phyloP scores from a whole-genome alignment of 2,113 vertebrate genomes.

The Platycercus adscitus region DNA sequence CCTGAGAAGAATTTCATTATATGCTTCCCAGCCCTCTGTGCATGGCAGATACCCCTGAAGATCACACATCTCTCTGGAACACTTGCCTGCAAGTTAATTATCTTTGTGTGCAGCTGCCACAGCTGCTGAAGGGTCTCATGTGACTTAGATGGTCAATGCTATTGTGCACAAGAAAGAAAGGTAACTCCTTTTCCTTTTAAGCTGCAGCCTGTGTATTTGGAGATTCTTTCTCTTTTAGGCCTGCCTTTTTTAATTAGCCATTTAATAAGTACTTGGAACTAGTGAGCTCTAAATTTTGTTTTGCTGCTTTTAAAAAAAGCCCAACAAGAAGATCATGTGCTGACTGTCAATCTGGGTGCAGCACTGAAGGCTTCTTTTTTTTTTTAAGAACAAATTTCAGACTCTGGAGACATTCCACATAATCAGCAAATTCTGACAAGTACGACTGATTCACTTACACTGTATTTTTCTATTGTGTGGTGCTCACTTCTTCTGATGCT shows the following conservation, averaged over 20 bases:
- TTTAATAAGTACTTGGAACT: not conserved
- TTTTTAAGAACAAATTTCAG: not conserved
- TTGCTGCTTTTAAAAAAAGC: not conserved
- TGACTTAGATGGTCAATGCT: not conserved
- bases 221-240: not conserved
- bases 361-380: not conserved
- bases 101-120: not conserved
- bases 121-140: not conserved
- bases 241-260: not conserved
- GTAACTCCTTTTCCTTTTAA: not conserved
- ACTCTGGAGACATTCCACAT: not conserved
- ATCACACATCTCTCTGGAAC: not conserved
- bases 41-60: not conserved
- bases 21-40: fast-evolving
- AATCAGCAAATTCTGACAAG: slow-evolving; percentile 30
- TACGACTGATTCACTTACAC: not conserved
- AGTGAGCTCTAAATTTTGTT: not conserved
- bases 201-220: not conserved
- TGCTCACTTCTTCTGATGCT: not conserved
- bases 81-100: not conserved
- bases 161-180: not conserved
- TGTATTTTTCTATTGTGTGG: not conserved
- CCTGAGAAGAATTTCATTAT: not conserved
- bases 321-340: not conserved
- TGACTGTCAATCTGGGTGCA: not conserved